Evolutionary conservation across 2,888 invertebrate genomes (phyloP).

Genomic region (Andrena camellia): DNA sequence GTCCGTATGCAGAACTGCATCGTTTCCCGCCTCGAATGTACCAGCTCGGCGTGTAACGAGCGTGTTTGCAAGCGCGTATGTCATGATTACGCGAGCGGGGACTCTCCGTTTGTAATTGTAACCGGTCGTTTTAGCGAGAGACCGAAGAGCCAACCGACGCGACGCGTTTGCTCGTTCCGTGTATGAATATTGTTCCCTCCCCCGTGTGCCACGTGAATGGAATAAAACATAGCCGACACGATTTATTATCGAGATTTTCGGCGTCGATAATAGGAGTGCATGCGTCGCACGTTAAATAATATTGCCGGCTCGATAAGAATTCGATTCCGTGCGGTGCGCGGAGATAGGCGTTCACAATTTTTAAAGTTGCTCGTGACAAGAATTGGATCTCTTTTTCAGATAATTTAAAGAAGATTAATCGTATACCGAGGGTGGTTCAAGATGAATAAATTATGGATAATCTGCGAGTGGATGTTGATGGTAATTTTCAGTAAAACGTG

Average conservation of each 20-base stretch:
- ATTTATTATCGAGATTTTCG: conserved; percentile 55
- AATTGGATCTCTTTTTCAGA: not conserved
- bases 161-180: not conserved
- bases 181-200: conserved; percentile 26
- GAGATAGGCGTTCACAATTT: not conserved
- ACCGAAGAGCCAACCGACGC: conserved; percentile 5
- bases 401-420: not conserved
- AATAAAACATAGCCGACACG: conserved; percentile 6
- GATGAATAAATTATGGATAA: no score
- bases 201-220: conserved; percentile 12
- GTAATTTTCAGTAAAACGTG: no score
- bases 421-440: no score
- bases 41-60: conserved; percentile 44
- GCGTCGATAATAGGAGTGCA: conserved; percentile 47
- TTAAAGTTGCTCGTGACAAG: conserved; percentile 4
- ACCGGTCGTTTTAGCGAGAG: conserved; percentile 32
- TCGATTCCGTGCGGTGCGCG: not conserved
- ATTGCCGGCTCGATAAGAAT: conserved; percentile 11
- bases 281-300: conserved; percentile 8
- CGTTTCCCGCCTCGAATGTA: conserved; percentile 25
- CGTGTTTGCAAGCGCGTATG: conserved; percentile 62
- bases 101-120: conserved; percentile 54
- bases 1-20: conserved; percentile 21
- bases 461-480: no score
- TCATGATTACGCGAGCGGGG: conserved; percentile 57